phyloP scores from a whole-genome alignment of 2,888 invertebrate genomes.

The Sisyra nigra region DNA sequence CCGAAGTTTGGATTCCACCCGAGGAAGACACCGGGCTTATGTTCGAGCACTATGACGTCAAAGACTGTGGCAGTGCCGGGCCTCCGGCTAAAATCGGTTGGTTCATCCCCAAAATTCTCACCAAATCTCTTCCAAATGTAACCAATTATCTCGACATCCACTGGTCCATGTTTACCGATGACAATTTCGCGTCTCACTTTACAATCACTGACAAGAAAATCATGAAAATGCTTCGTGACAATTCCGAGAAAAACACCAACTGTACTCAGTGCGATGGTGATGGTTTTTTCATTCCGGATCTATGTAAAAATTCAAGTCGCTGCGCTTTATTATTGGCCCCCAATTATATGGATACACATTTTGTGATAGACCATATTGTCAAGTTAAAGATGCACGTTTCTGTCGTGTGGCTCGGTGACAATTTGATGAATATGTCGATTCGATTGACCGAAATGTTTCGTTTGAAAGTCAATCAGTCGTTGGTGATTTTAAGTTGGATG shows the following conservation, averaged over 20 bases:
- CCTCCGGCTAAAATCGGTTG: constrained; percentile 45
- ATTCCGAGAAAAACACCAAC: constrained; percentile 17
- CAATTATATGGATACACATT: constrained; percentile 31
- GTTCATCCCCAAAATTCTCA: constrained; percentile 37
- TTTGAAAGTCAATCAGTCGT: constrained; percentile 22
- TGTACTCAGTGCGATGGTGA: constrained; percentile 9
- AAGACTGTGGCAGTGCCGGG: constrained; percentile 34
- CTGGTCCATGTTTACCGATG: constrained; percentile 37
- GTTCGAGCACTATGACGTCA: constrained; percentile 24
- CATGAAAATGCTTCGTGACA: constrained; percentile 19
- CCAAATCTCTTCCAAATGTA: constrained; percentile 16
- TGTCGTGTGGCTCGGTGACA: constrained; percentile 51
- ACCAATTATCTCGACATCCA: constrained; percentile 17
- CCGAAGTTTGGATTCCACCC: constrained; percentile 54
- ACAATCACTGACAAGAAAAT: constrained; percentile 24
- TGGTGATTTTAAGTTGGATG: constrained; percentile 48
- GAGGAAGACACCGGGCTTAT: constrained; percentile 35
- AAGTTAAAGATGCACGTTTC: constrained; percentile 41
- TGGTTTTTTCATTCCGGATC: constrained; percentile 40
- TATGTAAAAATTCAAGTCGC: constrained; percentile 25
- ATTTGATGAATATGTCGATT: constrained; percentile 29
- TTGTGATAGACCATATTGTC: constrained; percentile 41
- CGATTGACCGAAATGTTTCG: constrained; percentile 23
- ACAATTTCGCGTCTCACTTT: constrained; percentile 30
- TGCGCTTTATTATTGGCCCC: constrained; percentile 35